phyloP scores from a whole-genome alignment of 30 jellyfish, hydroid and myxozoan genomes.

The Catostylus mosaicus region DNA sequence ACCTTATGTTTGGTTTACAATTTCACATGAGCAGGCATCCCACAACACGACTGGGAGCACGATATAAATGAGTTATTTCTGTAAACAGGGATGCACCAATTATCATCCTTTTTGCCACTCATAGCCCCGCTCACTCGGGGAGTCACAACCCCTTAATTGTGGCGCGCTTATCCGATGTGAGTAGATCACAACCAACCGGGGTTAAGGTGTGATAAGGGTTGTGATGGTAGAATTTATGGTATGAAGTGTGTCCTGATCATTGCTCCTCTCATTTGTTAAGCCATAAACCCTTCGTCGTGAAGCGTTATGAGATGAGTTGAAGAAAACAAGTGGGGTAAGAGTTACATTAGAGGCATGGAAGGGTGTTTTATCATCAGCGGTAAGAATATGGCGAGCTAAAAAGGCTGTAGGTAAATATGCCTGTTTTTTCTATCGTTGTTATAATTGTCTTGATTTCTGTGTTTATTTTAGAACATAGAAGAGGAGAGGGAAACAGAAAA shows the following conservation, averaged over 20 bases:
- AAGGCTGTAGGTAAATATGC: not conserved
- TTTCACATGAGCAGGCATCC: not conserved
- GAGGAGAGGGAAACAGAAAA: slow-evolving; percentile 38
- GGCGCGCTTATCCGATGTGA: too few relatives aligned
- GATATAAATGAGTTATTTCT: too few relatives aligned
- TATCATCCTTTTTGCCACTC: too few relatives aligned
- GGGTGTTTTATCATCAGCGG: not conserved
- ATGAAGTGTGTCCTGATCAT: not conserved
- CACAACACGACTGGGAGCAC: too few relatives aligned
- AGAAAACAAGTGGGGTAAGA: not conserved
- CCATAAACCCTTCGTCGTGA: not conserved
- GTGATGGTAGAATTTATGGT: too few relatives aligned
- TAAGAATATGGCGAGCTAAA: too few relatives aligned
- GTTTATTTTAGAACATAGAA: slow-evolving; percentile 1
- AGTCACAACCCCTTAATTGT: too few relatives aligned
- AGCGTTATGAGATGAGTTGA: not conserved
- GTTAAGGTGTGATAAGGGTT: too few relatives aligned
- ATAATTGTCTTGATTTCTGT: not conserved
- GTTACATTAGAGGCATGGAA: not conserved
- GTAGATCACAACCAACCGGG: too few relatives aligned
- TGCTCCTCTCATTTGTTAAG: not conserved
- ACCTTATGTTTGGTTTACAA: not conserved
- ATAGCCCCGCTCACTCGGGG: too few relatives aligned
- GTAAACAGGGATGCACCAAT: too few relatives aligned
- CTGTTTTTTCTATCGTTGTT: not conserved